Base-by-base conservation (phyloP, 2,888 invertebrate species). In the Leucoma salicis region DNA sequence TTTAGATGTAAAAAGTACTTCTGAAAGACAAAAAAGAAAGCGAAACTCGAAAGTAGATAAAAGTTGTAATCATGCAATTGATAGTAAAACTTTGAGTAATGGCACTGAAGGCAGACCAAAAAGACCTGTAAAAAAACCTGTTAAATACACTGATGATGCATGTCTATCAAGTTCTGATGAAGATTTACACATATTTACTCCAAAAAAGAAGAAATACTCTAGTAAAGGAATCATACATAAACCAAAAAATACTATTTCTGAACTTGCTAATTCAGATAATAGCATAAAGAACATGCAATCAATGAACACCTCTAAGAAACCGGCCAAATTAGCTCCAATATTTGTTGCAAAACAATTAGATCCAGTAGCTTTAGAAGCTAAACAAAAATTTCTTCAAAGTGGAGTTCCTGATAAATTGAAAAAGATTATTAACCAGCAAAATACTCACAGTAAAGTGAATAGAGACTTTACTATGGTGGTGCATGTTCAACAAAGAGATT, bases 381-480 rank as follows among this genome's bases (percentile, higher is more conserved):
- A 92, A 57, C 91, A 91, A 49, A 91, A 91, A 46, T 95, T 95
- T 78, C 80, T 95, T 25, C 91, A 92, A 56, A 94, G 95, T 48
- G 94, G 94, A n/a, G 90, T 94, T 4, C 93, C 94, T 7, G 92
- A 93, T 15, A 88, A 91, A 53, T 73, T 93, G 33, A 92, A 91
- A 53, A 92, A 91, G 66, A 85, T 85, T 42, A 82, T 85, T 39
- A 78, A 73, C 27, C 91, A 90, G 49, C 90, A 90, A 63, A 90
- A 87, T 55, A 66, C 66, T 46, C 69, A 66, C 46, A 80, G 77
- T 48, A 66, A 70, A 32, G 70, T 73, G 16, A 75, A 74, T 16
- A 86, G 90, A 57, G 64, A 78, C 28, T 95, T 95, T 77, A 93
- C 93, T 12, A 68, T 71, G 56, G 90, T 94, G 16, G 92, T 92